Evolutionary conservation across 23 tunicate genomes (phyloP).

Genomic region (Ciona savignyi): DNA sequence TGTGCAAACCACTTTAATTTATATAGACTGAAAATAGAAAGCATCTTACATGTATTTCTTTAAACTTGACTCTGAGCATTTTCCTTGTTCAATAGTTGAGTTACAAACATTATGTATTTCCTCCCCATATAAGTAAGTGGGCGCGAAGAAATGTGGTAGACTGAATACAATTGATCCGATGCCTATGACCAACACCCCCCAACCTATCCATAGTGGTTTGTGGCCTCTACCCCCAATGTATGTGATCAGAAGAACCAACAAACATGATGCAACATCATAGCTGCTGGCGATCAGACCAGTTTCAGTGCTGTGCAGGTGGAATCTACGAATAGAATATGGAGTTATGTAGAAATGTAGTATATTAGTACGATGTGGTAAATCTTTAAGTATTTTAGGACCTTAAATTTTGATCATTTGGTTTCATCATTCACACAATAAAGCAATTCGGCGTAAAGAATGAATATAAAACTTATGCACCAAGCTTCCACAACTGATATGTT

Average conservation of each 20-base stretch:
- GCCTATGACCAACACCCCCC: constrained; percentile 82
- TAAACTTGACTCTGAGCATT: constrained; percentile 41
- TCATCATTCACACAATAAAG: no score
- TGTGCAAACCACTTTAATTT: neutral
- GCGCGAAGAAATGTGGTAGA: constrained; percentile 77
- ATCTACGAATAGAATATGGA: no score
- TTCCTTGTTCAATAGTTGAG: constrained; percentile 10
- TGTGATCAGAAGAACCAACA: constrained; percentile 43
- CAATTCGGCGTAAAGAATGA: no score
- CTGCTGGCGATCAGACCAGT: constrained; percentile 72
- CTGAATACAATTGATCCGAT: constrained; percentile 54
- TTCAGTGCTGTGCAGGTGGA: constrained; percentile 61
- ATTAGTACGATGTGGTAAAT: no score
- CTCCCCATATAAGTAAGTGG: constrained; percentile 34
- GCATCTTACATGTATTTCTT: constrained; percentile 53
- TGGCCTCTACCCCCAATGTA: constrained; percentile 74
- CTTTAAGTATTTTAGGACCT: no score
- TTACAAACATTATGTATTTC: constrained; percentile 34
- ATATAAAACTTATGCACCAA: no score
- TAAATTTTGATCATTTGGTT: no score
- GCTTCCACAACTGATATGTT: no score
- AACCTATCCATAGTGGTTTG: constrained; percentile 86
- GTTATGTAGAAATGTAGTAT: no score
- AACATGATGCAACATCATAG: constrained; percentile 54
- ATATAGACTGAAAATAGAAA: neutral